phyloP scores from a whole-genome alignment of 2,113 vertebrate species.

The Sminthopsis crassicaudata region DNA sequence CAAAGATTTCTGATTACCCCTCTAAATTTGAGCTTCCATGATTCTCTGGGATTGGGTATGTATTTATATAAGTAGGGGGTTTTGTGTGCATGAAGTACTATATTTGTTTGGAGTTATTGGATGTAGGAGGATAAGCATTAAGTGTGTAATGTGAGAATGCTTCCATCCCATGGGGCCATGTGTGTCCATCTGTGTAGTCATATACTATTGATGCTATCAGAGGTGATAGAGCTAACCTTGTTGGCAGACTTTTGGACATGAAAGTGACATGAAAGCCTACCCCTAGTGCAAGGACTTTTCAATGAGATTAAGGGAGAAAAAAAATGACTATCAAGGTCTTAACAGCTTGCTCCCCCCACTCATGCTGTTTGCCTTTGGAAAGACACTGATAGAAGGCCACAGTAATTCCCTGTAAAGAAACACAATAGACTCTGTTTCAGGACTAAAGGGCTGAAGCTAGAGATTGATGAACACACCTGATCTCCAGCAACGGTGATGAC shows the following conservation, averaged over 20 bases:
- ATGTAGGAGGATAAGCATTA: neutral
- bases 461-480: neutral
- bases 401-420: neutral
- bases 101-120: neutral
- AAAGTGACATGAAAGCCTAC: neutral
- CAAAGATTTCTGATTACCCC: neutral
- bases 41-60: neutral
- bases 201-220: neutral
- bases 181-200: neutral
- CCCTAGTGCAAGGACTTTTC: neutral
- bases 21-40: neutral
- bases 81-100: accelerated
- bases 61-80: neutral
- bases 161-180: accelerated
- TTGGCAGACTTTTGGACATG: neutral
- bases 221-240: neutral
- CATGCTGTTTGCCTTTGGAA: neutral
- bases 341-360: neutral
- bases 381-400: neutral
- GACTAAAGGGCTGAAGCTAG: neutral
- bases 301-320: neutral
- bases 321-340: neutral
- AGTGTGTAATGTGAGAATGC: neutral
- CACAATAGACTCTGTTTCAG: neutral
- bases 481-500: neutral